Percentiles rank a stretch among this genome's conserved stretches.
These are phyloP conservation scores for Thripadectes ignobilis DNA, from an alignment of 2,797 vertebrate genomes.

Conservation along the genomic window DNA sequence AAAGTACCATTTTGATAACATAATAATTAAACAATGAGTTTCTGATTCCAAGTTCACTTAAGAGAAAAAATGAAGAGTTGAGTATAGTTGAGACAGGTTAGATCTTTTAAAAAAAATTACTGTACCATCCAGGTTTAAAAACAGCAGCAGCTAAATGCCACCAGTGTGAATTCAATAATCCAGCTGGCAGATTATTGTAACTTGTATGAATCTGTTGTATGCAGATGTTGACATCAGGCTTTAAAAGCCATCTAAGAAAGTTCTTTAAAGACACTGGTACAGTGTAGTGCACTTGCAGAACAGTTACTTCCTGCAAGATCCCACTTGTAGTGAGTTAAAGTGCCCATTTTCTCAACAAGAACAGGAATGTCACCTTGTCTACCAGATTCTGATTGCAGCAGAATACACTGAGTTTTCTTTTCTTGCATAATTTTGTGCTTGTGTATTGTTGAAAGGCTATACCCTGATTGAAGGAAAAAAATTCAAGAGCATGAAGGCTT, in stretches of 20 bases:
- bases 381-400: background rate
- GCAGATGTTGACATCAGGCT: constrained; percentile 1
- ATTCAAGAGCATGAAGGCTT: constrained; percentile 31
- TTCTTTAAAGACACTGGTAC: constrained; percentile 41
- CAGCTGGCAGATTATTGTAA: background rate
- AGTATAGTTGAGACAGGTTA: background rate
- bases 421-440: constrained; percentile 29
- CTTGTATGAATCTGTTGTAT: background rate
- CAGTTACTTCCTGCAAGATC: constrained; percentile 23
- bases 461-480: background rate
- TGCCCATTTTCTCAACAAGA: constrained; percentile 35
- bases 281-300: constrained; percentile 44
- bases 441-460: background rate
- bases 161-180: background rate
- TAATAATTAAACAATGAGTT: background rate
- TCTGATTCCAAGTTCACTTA: background rate
- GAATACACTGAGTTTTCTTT: background rate
- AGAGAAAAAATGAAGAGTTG: background rate
- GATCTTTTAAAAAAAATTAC: background rate
- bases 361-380: constrained; percentile 7
- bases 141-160: constrained; percentile 7
- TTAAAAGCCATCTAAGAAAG: background rate
- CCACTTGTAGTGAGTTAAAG: background rate
- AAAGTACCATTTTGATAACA: background rate
- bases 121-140: constrained; percentile 1